These are phyloP conservation scores for Intellagama lesueurii DNA, from an alignment of 2,797 vertebrate species.

Conservation along the genomic window DNA sequence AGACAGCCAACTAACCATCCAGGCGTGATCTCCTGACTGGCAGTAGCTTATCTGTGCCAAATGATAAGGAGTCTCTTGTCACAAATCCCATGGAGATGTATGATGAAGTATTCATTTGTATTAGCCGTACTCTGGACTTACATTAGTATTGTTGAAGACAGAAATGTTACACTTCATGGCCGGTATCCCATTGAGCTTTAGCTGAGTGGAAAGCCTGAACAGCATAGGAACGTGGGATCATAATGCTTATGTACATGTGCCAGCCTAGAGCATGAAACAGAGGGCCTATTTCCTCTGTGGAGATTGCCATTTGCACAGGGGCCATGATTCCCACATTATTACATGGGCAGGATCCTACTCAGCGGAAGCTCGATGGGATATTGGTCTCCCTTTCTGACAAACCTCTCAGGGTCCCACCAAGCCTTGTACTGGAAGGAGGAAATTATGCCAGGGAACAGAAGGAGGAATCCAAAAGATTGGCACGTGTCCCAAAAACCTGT, in stretches of 20 bases:
- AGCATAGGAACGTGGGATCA: too few species aligned
- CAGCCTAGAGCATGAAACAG: too few species aligned
- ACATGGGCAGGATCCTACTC: too few species aligned
- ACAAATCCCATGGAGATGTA: neutral
- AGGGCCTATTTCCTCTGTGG: too few species aligned
- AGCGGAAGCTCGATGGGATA: too few species aligned
- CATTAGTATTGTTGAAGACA: neutral
- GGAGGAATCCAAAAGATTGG: neutral
- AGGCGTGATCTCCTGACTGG: neutral
- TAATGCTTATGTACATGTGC: too few species aligned
- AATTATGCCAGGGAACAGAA: accelerated
- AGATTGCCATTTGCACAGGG: too few species aligned
- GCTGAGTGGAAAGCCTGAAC: neutral
- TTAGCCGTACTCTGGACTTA: neutral
- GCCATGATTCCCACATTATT: too few species aligned
- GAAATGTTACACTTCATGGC: neutral
- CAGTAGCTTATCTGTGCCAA: neutral
- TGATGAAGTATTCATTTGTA: neutral
- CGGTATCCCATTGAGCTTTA: neutral
- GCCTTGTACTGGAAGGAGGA: neutral
- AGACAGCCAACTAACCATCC: neutral
- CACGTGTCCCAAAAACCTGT: neutral
- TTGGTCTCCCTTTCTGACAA: too few species aligned
- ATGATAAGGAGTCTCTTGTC: neutral
- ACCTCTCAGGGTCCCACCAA: neutral